Base-by-base conservation (phyloP, 2,113 vertebrate genomes). In the Pan paniscus region DNA sequence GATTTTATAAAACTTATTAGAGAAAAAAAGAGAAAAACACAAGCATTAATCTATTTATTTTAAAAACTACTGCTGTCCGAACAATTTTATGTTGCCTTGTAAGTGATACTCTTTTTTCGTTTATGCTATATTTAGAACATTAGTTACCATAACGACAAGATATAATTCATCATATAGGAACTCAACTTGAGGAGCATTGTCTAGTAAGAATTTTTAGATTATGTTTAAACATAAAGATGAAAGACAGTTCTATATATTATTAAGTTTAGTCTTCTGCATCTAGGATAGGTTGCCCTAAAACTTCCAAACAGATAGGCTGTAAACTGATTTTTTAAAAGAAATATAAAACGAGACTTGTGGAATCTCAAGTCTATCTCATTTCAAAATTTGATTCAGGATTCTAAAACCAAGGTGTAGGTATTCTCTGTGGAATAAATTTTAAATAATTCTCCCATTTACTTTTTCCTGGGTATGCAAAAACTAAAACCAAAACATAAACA, bases 121-220 rank as follows among this genome's bases (percentile, higher is more conserved):
- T 84, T 35, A 22, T 25, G 32, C 97, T 98, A 95, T 98, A 98
- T 98, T 98, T 97, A 98, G 95, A 89, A 0, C 10, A 88, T 95
- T 55, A 61, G 98, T 99, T 98, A 64, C 98, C 96, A 97, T 98
- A 98, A 97, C 97, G 52, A 98, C 98, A 83, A 92, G 89, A 95
- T 97, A 61, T 35, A 95, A 91, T 98, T 98, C 86, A 97, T 96
- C 96, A 79, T 89, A 97, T 46, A 80, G 79, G 30, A 92, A 86
- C n/a, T 16, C 55, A 95, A 57, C 17, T 43, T 11, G 7, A 89
- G n/a, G 68, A 61, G 57, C 75, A 52, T 85, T 97, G 64, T 93
- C 43, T 88, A 79, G 68, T 40, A 87, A 35, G 25, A 93, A 73
- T 93, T 87, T 86, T 96, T 84, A 90, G 22, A 93, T 92, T 83